phyloP scores from a whole-genome alignment of 2,113 vertebrate genomes.

The Marmota monax region DNA sequence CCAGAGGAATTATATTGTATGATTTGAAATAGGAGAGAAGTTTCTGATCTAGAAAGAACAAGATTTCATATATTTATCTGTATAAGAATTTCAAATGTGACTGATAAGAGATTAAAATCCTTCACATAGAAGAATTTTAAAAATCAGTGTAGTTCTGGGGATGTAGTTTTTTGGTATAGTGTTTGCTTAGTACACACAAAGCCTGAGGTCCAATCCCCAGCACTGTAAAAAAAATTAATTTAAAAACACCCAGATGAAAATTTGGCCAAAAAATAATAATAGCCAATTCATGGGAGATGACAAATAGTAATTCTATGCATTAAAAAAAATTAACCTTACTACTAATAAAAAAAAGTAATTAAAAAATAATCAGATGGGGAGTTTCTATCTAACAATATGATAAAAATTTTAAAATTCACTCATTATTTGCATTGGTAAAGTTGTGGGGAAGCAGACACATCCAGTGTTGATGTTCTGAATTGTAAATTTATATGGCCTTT shows the following conservation, averaged over 20 bases:
- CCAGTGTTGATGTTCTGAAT: constrained; percentile 44
- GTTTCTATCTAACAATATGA: not conserved
- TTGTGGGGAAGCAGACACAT: constrained; percentile 22
- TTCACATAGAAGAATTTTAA: not conserved
- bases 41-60: not conserved
- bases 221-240: not conserved
- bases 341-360: constrained; percentile 26
- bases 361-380: constrained; percentile 2
- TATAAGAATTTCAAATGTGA: constrained; percentile 4
- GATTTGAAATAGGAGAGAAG: not conserved
- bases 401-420: constrained; percentile 14
- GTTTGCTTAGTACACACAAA: not conserved
- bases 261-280: not conserved
- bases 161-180: not conserved
- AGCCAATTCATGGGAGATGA: not conserved
- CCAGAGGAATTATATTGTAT: not conserved
- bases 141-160: not conserved
- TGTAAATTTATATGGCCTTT: constrained; percentile 15
- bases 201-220: not conserved
- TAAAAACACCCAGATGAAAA: not conserved
- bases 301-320: not conserved
- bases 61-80: not conserved
- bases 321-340: not conserved
- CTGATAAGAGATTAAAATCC: not conserved
- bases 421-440: not conserved